Percentiles rank a stretch among this genome's conserved stretches.
Evolutionary conservation across 2,113 vertebrate genomes (phyloP).

Genomic region (Talpa occidentalis): DNA sequence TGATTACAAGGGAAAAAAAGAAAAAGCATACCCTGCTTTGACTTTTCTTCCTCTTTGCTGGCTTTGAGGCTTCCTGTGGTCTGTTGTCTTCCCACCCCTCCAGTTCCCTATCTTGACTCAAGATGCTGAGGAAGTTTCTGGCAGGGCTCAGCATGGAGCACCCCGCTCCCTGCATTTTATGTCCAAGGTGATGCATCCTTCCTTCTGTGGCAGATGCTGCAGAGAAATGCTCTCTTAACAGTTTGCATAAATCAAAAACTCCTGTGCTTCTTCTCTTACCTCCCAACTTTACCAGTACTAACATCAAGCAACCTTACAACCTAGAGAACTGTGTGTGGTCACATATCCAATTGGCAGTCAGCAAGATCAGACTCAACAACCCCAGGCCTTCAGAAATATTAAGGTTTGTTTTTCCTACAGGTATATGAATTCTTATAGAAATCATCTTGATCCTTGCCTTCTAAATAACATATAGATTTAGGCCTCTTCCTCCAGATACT

Average conservation of each 20-base stretch:
- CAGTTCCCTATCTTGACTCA: neutral
- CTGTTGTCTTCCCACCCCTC: neutral
- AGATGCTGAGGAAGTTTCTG: slow-evolving; percentile 48
- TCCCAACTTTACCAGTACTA: neutral
- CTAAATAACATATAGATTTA: neutral
- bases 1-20: slow-evolving; percentile 6
- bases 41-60: slow-evolving; percentile 19
- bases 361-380: neutral
- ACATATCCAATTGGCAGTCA: neutral
- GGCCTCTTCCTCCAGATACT: neutral
- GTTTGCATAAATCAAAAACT: neutral
- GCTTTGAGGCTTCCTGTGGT: neutral
- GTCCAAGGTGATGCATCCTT: neutral
- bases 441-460: neutral
- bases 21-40: neutral
- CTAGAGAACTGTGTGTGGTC: neutral
- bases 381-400: neutral
- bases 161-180: neutral
- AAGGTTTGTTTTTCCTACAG: neutral
- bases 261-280: neutral
- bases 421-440: neutral
- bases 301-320: neutral
- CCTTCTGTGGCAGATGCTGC: neutral
- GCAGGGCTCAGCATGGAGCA: neutral
- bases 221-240: neutral